phyloP scores from a whole-genome alignment of 2,113 vertebrate species.

The Picathartes gymnocephalus region DNA sequence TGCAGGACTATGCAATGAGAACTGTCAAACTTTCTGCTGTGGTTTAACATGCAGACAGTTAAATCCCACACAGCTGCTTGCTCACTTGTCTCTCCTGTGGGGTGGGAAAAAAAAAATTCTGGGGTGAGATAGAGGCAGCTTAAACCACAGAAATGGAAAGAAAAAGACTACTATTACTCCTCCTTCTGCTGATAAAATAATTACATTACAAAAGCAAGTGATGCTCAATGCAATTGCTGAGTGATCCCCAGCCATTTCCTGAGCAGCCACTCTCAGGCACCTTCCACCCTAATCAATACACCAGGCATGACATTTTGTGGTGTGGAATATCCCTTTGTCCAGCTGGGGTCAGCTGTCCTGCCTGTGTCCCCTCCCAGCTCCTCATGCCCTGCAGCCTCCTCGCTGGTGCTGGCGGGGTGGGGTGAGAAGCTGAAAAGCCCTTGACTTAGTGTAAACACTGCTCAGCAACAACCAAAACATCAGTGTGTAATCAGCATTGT shows the following conservation, averaged over 20 bases:
- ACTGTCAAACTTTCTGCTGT: not conserved
- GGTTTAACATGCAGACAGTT: not conserved
- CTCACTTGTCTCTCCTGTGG: not conserved
- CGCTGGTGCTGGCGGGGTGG: accelerated
- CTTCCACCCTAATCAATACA: not conserved
- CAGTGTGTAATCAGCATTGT: not conserved
- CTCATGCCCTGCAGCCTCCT: not conserved
- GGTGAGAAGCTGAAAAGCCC: not conserved
- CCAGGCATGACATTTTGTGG: not conserved
- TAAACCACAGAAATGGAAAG: not conserved
- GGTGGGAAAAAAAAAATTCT: not conserved
- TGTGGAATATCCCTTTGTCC: not conserved
- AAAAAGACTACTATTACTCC: not conserved
- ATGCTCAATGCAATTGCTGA: not conserved
- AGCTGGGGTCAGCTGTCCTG: not conserved
- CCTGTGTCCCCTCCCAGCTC: not conserved
- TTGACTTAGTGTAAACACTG: not conserved
- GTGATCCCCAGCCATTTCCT: not conserved
- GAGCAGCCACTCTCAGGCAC: not conserved
- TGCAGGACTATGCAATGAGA: not conserved
- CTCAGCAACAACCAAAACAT: not conserved
- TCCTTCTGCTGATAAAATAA: not conserved
- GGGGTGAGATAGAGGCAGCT: not conserved
- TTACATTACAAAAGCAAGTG: not conserved
- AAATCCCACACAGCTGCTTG: not conserved